Conservation (phyloP, 2,797 vertebrate species). For the Graptemys geographica region DNA sequence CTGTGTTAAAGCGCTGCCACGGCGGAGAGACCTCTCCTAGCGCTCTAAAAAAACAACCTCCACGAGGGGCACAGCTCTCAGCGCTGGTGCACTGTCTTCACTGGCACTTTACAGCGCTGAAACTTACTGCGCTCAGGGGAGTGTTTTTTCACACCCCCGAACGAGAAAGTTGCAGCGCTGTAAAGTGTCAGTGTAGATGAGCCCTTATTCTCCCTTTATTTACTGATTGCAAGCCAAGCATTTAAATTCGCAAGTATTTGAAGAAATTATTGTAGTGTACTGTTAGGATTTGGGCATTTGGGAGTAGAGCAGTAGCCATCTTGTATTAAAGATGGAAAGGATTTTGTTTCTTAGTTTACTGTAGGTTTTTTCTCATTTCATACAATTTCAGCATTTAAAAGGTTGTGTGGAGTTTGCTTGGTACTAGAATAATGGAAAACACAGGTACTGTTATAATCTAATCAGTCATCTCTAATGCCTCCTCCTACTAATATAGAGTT, state of each 20-base stretch:
- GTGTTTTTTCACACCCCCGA: too few relatives aligned
- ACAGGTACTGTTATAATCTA: background rate
- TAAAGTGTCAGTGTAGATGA: too few relatives aligned
- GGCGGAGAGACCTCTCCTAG: too few relatives aligned
- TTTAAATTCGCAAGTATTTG: background rate
- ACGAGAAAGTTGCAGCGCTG: background rate
- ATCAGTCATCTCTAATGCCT: background rate
- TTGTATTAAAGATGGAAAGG: constrained; percentile 14
- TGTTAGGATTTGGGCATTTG: background rate
- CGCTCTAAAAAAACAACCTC: too few relatives aligned
- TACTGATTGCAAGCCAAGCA: background rate
- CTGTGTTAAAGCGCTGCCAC: too few relatives aligned
- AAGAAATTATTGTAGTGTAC: background rate
- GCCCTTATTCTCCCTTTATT: background rate
- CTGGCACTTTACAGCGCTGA: too few relatives aligned
- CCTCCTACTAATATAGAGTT: constrained; percentile 4
- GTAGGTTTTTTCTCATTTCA: too few relatives aligned
- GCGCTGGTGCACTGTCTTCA: too few relatives aligned
- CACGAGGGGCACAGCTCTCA: too few relatives aligned
- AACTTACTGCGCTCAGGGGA: too few relatives aligned
- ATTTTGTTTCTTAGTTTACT: background rate
- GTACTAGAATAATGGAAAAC: constrained; percentile 7
- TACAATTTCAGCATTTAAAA: background rate
- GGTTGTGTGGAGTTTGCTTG: background rate
- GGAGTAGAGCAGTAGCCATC: background rate